Conservation (phyloP, 2,888 invertebrate species). For the Phengaris arion region DNA sequence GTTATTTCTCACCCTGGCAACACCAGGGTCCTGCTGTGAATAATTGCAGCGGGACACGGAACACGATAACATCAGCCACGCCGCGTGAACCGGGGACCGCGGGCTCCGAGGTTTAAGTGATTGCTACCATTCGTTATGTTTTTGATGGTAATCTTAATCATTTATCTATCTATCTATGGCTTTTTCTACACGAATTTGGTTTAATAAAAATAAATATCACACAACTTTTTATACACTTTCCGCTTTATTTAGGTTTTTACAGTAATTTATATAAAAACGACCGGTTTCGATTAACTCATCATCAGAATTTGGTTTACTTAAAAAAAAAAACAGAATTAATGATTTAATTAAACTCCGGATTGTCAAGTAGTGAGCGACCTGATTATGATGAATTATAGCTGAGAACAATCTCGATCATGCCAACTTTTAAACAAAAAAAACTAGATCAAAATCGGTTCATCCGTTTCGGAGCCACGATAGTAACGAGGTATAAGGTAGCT, state of each 20-base stretch:
- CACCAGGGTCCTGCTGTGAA: background rate
- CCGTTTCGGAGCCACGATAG: background rate
- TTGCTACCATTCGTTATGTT: slow-evolving; percentile 4
- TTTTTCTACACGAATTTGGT: background rate
- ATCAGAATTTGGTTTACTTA: background rate
- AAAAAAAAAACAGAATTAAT: no score
- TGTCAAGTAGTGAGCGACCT: no score
- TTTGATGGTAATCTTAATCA: background rate
- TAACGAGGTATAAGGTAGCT: background rate
- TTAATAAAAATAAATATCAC: background rate
- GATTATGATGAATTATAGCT: no score
- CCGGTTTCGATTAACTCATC: no score
- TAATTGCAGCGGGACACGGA: background rate
- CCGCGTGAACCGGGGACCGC: background rate
- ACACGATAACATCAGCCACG: background rate
- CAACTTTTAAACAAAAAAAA: no score
- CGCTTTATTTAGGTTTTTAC: no score
- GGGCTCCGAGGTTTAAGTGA: background rate
- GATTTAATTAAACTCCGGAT: no score
- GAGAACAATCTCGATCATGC: no score
- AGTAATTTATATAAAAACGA: no score
- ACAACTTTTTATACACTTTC: no score
- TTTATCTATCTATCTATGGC: background rate
- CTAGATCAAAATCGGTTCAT: no score
- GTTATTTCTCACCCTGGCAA: background rate